Conservation (phyloP, 2,113 vertebrate genomes). For the Atlantisia rogersi region DNA sequence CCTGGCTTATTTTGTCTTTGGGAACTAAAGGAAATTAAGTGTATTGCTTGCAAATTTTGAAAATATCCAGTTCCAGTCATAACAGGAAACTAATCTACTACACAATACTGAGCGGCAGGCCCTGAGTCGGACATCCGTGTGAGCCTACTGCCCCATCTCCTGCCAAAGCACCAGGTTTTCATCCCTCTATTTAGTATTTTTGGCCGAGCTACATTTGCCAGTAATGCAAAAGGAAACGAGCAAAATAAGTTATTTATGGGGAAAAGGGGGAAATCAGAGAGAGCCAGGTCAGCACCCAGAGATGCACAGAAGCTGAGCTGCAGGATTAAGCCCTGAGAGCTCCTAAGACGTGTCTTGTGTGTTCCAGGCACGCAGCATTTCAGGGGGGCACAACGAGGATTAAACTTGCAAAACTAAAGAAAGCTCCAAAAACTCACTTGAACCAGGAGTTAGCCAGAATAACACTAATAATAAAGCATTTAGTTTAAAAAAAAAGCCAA, state of each 20-base stretch:
- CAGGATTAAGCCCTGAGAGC: not conserved
- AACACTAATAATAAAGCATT: not conserved
- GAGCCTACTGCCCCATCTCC: not conserved
- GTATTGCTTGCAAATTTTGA: constrained; percentile 34
- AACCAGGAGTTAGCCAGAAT: not conserved
- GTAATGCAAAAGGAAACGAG: not conserved
- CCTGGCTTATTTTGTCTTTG: constrained; percentile 8
- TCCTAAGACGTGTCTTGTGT: not conserved
- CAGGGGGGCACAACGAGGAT: not conserved
- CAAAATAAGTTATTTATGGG: not conserved
- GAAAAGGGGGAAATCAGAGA: not conserved
- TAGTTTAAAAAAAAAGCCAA: not conserved
- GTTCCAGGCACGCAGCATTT: not conserved
- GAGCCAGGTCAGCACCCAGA: not conserved
- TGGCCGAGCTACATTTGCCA: not conserved
- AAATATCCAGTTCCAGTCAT: constrained; percentile 31
- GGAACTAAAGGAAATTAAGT: constrained; percentile 17
- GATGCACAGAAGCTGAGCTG: not conserved
- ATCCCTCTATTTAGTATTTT: not conserved
- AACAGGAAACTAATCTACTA: constrained; percentile 48
- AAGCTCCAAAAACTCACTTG: not conserved
- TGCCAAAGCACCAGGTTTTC: not conserved
- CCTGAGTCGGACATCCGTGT: not conserved
- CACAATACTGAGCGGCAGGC: not conserved
- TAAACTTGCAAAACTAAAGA: not conserved